Base-by-base conservation (phyloP, 2,797 vertebrate genomes). In the Microhierax caerulescens region DNA sequence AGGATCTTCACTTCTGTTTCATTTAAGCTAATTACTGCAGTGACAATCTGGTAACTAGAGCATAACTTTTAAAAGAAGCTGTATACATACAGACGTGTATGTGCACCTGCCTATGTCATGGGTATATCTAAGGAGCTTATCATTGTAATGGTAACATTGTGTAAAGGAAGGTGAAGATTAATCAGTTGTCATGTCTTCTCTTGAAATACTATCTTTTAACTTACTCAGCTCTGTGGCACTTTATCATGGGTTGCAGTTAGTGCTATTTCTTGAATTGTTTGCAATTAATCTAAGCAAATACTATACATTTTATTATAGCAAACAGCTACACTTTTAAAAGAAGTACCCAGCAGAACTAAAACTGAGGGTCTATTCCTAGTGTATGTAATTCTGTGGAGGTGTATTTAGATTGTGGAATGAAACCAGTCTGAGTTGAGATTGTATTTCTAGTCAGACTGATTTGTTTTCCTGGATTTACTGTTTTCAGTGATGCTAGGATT, bases 1-100 rank as follows among this genome's bases (percentile, higher is more conserved):
- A 32, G 7, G 51, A 70, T 93, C 60, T 76, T 76, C 28, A 17
- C 28, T 93, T 95, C 69, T 68, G 61, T 88, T 93, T 92, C 64
- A 64, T 81, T 95, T 79, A 13, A 93, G 57, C 54, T 89, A 43
- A 41, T 73, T 89, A 41, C 15, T 73, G 28, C 54, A 48, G 60
- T 67, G 77, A 13, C 59, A n/a, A 27, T 54, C 50, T 78, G 47
- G 9, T 94, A 92, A 92, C 80, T 80, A 23, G 64, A 95, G n/a
- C 3, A 0, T 74, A 64, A 60, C 43, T 87, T 30, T 47, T 45
- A 23, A 50, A 63, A 92, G 43, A 70, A 13, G 18, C 13, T 51
- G 15, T 34, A 4, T 22, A 4, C 0, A 0, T 47, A 22, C 5
- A 1, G 47, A 47, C 4, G 25, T 32, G 11, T 59, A 9, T 34